Evolutionary conservation across 1,140 invertebrate species (phyloP), one percentile per base, ranked within the genome.

Genomic region (Riptortus pedestris): DNA sequence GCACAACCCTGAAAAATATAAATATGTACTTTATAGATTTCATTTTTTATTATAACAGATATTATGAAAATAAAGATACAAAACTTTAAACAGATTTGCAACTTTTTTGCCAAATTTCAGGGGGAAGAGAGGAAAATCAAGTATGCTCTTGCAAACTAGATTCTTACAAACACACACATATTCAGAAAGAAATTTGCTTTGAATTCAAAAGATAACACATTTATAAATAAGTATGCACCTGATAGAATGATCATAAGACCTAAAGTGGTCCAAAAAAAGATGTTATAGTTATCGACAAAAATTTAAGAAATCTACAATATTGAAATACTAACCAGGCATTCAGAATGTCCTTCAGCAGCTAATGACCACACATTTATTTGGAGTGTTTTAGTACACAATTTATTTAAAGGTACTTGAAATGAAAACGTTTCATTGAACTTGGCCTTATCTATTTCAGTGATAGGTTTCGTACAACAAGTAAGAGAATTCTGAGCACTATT

Each of bases 311-410:
- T n/a, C n/a, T n/a, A n/a, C n/a, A n/a, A n/a, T n/a, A 18, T 65
- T 45, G 22, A n/a, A 63, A 26, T 45, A 79, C 82, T 81, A 77
- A 91, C 90, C 81, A 93, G 80, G 77, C 89, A 92, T 74, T 90
- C 88, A 71, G 87, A 85, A 72, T 83, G 81, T 69, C 82, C 79
- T 26, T 78, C 78, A 52, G 65, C 62, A 33, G 75, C 76, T 68
- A 82, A 80, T 68, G 82, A 84, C 80, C 87, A 91, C 26, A 92
- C 85, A 71, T 91, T 91, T 48, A 96, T 83, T 77, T 95, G 92
- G 61, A 96, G 73, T 18, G 91, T 96, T 78, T 93, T 92, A 29
- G 84, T 85, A 69, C 82, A 83, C 26, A 93, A 77, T 73, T 87
- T 89, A 69, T 82, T 83, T 43, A 86, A 76, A 63, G 85, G 80